Conservation (phyloP, 2,113 vertebrate genomes). For the Neotoma lepida region DNA sequence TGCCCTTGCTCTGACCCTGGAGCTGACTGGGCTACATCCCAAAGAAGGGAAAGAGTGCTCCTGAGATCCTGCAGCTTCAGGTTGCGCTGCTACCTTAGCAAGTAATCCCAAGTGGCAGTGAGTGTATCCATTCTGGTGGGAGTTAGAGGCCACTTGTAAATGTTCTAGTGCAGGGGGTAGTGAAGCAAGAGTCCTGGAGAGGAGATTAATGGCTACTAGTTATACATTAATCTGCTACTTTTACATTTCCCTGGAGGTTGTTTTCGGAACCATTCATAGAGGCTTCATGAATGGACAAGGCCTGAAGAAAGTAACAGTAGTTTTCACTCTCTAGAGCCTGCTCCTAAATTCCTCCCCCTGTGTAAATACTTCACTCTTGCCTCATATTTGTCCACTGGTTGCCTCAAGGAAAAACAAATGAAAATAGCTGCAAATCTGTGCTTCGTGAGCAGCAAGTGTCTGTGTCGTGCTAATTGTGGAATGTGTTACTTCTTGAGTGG, state of each 20-base stretch:
- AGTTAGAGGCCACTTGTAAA: neutral
- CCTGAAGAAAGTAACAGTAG: neutral
- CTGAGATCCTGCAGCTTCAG: neutral
- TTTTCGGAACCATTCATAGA: constrained; percentile 39
- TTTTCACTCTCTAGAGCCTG: neutral
- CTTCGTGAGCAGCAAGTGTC: constrained; percentile 13
- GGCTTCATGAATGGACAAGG: neutral
- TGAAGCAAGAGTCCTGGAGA: neutral
- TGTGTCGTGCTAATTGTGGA: constrained; percentile 25
- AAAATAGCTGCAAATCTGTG: constrained; percentile 31
- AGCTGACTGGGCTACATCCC: neutral
- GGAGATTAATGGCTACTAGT: neutral
- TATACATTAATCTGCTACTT: neutral
- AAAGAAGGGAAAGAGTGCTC: neutral
- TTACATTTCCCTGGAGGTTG: neutral
- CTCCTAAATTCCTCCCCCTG: neutral
- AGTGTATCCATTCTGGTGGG: neutral
- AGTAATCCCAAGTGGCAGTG: constrained; percentile 31
- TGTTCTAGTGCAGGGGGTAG: neutral
- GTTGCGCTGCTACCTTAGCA: neutral
- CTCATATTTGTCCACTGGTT: constrained; percentile 32
- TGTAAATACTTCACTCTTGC: constrained; percentile 45
- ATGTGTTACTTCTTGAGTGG: neutral
- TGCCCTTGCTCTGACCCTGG: constrained; percentile 24
- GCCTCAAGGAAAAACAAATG: constrained; percentile 40